Base-by-base conservation (phyloP, 2,113 vertebrate species). In the Propithecus coquereli region DNA sequence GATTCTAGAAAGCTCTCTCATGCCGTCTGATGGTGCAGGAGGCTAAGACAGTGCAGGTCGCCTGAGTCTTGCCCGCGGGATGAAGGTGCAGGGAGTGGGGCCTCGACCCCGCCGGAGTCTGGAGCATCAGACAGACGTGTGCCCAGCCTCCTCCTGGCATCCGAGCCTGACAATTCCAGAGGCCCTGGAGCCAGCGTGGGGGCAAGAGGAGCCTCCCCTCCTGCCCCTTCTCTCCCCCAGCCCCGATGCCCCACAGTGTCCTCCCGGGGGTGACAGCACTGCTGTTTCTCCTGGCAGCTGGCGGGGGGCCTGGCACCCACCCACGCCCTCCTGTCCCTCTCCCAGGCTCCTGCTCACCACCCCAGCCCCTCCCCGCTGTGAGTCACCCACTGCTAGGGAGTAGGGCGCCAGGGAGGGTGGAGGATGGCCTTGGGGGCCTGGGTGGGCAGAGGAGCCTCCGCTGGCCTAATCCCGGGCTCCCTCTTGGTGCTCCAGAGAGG, bases 241-340 rank as follows among this genome's bases (percentile, higher is more conserved):
- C 9, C 84, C 66, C 0, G 1, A 68, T 4, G 0, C 74, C 82
- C 10, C 3, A 0, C 0, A 30, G 47, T 34, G 87, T 54, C 92
- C 82, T 89, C 90, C 87, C 87, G 57, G 59, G 0, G 1, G 20
- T 86, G 74, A 84, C 74, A 91, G 96, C 47, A 16, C 63, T 73
- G 83, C 89, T 94, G 65, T 76, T 22, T 45, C 86, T 81, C 82
- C 95, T 90, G 89, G 84, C n/a, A 77, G 92, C 63, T 80, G 90
- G 93, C 61, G 17, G 83, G 76, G 91, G 93, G 73, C 97, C 93
- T 37, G 43, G 76, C 20, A 0, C 34, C 71, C 92, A 65, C 96
- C 94, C 90, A 90, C 90, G 0, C 73, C 68, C 82, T 92, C 95
- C 94, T 94, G 97, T 92, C 80, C 84, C 12, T 74, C 87, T 83